These are phyloP conservation scores for Bufotes viridis DNA, from an alignment of 2,797 vertebrate species.

Conservation along the genomic window DNA sequence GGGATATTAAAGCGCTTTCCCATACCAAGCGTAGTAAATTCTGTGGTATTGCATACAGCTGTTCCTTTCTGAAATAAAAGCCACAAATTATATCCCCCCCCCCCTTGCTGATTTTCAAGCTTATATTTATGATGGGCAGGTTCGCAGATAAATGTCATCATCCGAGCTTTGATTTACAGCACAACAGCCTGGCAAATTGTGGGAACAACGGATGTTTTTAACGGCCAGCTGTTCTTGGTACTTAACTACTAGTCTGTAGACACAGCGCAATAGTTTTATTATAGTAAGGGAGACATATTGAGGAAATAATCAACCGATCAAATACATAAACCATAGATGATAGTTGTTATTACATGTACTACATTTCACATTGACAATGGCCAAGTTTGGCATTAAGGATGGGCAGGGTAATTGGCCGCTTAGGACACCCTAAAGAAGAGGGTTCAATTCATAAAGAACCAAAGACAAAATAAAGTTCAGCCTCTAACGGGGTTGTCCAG, in stretches of 20 bases:
- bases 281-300: constrained; percentile 36
- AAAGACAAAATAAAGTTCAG: neutral
- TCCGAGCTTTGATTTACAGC: constrained; percentile 29
- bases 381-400: neutral
- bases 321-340: neutral
- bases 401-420: neutral
- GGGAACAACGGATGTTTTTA: constrained; percentile 52
- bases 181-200: constrained; percentile 45
- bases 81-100: constrained; percentile 29
- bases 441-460: neutral
- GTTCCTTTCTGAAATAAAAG: constrained; percentile 33
- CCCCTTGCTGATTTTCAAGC: constrained; percentile 29
- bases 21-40: constrained; percentile 12
- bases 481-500: neutral
- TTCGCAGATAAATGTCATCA: constrained; percentile 20
- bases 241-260: neutral
- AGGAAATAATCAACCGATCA: constrained; percentile 14
- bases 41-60: constrained; percentile 45
- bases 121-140: constrained; percentile 19
- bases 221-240: neutral
- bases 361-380: neutral
- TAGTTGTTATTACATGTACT: neutral
- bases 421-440: neutral
- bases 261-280: constrained; percentile 32
- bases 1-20: constrained; percentile 20